Base-by-base conservation (phyloP, 2,797 vertebrate genomes). In the Typhlichthys subterraneus region DNA sequence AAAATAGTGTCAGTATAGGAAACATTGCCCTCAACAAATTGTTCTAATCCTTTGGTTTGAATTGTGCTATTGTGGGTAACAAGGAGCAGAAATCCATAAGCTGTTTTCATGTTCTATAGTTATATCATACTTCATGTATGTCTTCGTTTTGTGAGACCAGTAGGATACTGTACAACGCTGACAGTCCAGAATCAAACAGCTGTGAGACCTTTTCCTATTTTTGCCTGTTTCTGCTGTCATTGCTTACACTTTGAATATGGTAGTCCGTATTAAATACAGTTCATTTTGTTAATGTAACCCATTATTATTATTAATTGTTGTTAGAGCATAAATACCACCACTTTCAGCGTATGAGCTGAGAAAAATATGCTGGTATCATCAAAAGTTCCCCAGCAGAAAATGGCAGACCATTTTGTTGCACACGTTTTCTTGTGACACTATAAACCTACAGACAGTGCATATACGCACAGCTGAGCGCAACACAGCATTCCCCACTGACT, bases 1-100 rank as follows among this genome's bases (percentile, higher is more conserved):
- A 59, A 85, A 85, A 83, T 84, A 67, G 78, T 84, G 82, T 85
- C 77, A 79, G 70, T 67, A 29, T 29, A 82, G 83, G 88, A 85
- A 90, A 87, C 65, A 59, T 53, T 65, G 73, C 55, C 70, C 73
- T 54, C 61, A 81, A 78, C 82, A 68, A 80, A 86, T 83, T 82
- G 71, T 60, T 82, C 56, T 79, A 75, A 83, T 72, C 63, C 73
- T 53, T 75, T 48, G 67, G 67, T 77, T 65, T 60, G 63, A 67
- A 60, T 52, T 45, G 53, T 45, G 29, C 46, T 52, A 68, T 61
- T 60, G 54, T 68, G 67, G 83, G 76, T 71, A 75, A 73, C 57
- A 15, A 47, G 9, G 19, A 47, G 7, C 57, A 45, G 50, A 53
- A 74, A n/a, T 47, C 57, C 38, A 42, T 29, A 29, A 29, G 23